Evolutionary conservation across 53 echinoderm and acorn worm genomes (phyloP), one percentile per base, ranked within the genome.

Genomic region (Mesocentrotus franciscanus): DNA sequence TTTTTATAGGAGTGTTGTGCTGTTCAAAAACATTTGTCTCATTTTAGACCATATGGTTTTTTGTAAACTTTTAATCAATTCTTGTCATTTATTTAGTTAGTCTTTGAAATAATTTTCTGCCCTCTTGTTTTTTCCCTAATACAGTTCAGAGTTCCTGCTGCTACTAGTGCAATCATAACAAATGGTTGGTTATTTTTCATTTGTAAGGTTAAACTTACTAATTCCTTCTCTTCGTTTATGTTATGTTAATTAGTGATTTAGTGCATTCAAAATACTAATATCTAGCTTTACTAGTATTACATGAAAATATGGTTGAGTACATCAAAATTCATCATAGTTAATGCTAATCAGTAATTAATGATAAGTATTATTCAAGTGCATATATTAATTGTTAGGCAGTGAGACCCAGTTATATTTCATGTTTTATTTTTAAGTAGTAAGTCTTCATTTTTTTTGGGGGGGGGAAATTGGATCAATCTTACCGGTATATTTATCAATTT

Each of bases 111-210:
- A 9, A 12, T 14, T 58, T 60, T 59, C 3, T 89, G n/a, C 60
- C 59, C 27, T 58, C 2, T 60, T 89, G 26, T 89, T 15, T 90
- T 49, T 49, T 27, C 90, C 32, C 18, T 70, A 7, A 60, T 95
- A 33, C 92, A 98, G 98, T 98, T 98, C 96, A 72, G 96, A 24
- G 98, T 97, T 76, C 97, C 98, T 78, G 92, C 98, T 81, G 98
- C 98, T 60, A 98, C 98, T 12, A 98, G 98, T 97, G 98, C 98
- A 93, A 98, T 98, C 16, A 98, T 98, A 58, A 98, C 98, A 56
- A 97, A 98, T 95, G 98, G 98, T 98, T 94, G 96, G 96, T 92
- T 60, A 81, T 36, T 8, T 81, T 42, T 81, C 42, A 81, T 39
- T 18, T 20, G 20, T 20, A 39, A 72, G 72, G 27, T 27, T 8